A percentile compares a stretch with the other conserved stretches of the same genome.
phyloP scores from a whole-genome alignment of 2,113 vertebrate genomes.

The Vulpes lagopus region DNA sequence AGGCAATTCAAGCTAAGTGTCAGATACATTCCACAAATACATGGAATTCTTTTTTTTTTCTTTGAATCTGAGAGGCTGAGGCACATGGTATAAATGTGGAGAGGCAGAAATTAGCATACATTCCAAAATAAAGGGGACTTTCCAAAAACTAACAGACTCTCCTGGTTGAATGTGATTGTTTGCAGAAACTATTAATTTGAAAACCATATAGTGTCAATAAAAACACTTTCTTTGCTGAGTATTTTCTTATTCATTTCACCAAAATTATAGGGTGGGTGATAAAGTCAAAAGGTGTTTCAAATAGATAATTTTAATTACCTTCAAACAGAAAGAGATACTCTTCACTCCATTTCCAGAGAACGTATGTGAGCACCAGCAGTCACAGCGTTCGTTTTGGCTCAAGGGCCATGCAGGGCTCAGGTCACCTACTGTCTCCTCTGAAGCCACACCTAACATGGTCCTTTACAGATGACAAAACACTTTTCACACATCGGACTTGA shows the following conservation, averaged over 20 bases:
- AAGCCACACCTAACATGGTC: background rate
- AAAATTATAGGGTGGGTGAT: background rate
- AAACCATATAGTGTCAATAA: background rate
- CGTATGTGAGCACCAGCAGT: background rate
- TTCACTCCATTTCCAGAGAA: background rate
- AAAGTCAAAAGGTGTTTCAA: background rate
- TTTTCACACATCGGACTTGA: background rate
- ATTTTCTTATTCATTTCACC: slow-evolving; percentile 36
- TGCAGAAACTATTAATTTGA: background rate
- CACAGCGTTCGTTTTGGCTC: background rate
- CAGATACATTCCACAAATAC: slow-evolving; percentile 63
- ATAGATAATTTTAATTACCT: background rate
- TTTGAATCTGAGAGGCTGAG: background rate
- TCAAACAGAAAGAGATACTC: background rate
- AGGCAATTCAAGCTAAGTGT: slow-evolving; percentile 39
- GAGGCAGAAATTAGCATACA: slow-evolving; percentile 36
- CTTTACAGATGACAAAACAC: background rate
- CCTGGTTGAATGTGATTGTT: background rate
- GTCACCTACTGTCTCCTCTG: background rate
- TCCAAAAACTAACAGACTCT: background rate
- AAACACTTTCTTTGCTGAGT: background rate
- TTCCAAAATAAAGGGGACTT: slow-evolving; percentile 4
- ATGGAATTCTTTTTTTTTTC: background rate
- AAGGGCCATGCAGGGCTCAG: background rate
- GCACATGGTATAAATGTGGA: background rate